These are phyloP conservation scores for Rhopalosiphum nymphaeae DNA, from an alignment of 2,888 invertebrate genomes.

Conservation along the genomic window DNA sequence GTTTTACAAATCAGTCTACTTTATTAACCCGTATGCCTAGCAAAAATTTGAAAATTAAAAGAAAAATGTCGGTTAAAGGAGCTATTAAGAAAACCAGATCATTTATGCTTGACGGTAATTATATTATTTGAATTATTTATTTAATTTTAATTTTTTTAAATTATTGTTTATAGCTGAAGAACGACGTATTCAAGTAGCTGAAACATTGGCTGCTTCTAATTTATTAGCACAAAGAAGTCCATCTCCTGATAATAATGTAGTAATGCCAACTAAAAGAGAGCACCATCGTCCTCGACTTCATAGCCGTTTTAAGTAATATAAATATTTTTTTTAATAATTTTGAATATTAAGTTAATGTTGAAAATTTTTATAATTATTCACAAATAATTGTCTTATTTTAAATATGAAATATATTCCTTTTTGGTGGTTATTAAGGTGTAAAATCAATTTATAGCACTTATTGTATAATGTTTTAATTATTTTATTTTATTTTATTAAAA, in stretches of 20 bases:
- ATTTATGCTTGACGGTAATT: conserved; percentile 80
- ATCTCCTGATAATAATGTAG: conserved; percentile 42
- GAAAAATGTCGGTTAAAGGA: conserved; percentile 90
- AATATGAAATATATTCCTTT: neutral
- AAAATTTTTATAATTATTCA: neutral
- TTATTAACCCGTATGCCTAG: conserved; percentile 75
- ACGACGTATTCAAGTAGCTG: conserved; percentile 42
- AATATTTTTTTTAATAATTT: neutral
- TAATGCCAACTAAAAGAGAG: conserved; percentile 8
- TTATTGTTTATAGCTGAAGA: conserved; percentile 43
- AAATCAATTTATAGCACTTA: neutral
- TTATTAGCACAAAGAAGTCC: conserved; percentile 6
- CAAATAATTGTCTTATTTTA: neutral
- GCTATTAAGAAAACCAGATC: conserved; percentile 94
- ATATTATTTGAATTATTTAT: neutral
- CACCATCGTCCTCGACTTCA: conserved; percentile 19
- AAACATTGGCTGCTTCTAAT: conserved; percentile 24
- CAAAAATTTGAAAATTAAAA: conserved; percentile 73
- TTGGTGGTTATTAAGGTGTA: neutral
- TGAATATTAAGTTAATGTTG: neutral
- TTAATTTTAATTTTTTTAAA: neutral
- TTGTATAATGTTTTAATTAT: neutral
- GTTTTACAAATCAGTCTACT: conserved; percentile 80
- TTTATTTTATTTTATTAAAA: neutral
- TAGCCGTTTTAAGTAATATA: conserved; percentile 50